These are phyloP conservation scores for Rostratula benghalensis DNA, from an alignment of 2,113 vertebrate genomes.

Conservation along the genomic window DNA sequence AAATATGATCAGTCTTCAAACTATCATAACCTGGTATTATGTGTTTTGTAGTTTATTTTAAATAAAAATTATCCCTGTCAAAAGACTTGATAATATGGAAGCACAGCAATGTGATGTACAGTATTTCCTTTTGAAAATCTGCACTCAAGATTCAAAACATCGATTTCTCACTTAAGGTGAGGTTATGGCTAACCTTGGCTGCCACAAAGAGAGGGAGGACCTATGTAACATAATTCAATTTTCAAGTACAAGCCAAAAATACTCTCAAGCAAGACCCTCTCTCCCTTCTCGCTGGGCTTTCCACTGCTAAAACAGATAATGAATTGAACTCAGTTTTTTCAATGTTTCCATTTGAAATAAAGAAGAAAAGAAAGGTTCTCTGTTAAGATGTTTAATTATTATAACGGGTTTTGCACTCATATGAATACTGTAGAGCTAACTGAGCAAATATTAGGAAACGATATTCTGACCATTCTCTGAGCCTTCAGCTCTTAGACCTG, in stretches of 20 bases:
- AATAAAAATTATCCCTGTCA: background rate
- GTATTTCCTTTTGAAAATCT: constrained; percentile 26
- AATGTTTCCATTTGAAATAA: background rate
- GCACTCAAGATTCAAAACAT: background rate
- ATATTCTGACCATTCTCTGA: background rate
- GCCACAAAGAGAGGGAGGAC: background rate
- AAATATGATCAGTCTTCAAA: background rate
- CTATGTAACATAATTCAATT: background rate
- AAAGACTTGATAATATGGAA: background rate
- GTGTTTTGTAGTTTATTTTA: background rate
- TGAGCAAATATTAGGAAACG: background rate
- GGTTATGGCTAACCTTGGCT: constrained; percentile 6
- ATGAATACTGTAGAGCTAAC: background rate
- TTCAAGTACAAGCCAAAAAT: background rate
- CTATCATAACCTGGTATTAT: background rate
- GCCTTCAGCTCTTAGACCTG: background rate
- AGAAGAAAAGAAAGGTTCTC: background rate
- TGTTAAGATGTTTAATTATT: background rate
- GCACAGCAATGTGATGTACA: background rate
- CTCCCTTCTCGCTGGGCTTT: background rate
- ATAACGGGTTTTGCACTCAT: background rate
- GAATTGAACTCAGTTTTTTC: background rate
- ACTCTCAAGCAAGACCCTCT: background rate
- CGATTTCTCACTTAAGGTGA: background rate
- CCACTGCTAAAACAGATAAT: background rate